Percentiles rank a stretch among this genome's conserved stretches.
Conservation (phyloP, 2,888 invertebrate genomes). For the Mantis religiosa region DNA sequence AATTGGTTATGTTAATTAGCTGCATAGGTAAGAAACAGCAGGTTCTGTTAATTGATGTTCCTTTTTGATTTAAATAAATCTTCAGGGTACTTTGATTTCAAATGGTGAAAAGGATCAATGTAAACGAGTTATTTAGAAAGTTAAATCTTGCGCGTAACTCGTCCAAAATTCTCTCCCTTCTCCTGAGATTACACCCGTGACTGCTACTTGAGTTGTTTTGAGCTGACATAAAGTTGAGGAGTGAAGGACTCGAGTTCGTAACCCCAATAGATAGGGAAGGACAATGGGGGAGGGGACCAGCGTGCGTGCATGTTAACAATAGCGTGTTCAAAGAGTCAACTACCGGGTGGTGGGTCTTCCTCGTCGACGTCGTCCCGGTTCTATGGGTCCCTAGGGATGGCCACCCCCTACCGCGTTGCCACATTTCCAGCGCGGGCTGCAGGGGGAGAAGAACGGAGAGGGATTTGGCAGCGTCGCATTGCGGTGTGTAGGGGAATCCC, state of each 20-base stretch:
- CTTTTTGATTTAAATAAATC: too few relatives aligned
- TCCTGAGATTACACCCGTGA: not conserved
- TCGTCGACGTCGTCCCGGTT: not conserved
- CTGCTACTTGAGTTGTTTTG: not conserved
- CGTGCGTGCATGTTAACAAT: not conserved
- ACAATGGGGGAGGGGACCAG: not conserved
- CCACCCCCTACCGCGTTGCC: slow-evolving; percentile 1
- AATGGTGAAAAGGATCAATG: too few relatives aligned
- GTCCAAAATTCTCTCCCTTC: not conserved
- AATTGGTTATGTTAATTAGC: too few relatives aligned
- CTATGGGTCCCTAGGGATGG: slow-evolving; percentile 14
- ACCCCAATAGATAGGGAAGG: not conserved
- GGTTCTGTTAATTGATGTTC: too few relatives aligned
- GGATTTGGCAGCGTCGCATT: slow-evolving; percentile 19
- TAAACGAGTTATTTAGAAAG: too few relatives aligned
- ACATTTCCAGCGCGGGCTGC: not conserved
- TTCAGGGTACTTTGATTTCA: too few relatives aligned
- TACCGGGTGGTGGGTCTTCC: not conserved
- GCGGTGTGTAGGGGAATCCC: slow-evolving; percentile 18
- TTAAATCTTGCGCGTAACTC: not conserved
- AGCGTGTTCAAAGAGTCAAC: not conserved
- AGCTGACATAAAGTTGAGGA: not conserved
- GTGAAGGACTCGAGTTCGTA: not conserved
- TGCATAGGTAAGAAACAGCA: too few relatives aligned
- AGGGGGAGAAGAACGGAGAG: not conserved